These are phyloP conservation scores for Ursus arctos DNA, from an alignment of 2,113 vertebrate genomes.

Conservation along the genomic window DNA sequence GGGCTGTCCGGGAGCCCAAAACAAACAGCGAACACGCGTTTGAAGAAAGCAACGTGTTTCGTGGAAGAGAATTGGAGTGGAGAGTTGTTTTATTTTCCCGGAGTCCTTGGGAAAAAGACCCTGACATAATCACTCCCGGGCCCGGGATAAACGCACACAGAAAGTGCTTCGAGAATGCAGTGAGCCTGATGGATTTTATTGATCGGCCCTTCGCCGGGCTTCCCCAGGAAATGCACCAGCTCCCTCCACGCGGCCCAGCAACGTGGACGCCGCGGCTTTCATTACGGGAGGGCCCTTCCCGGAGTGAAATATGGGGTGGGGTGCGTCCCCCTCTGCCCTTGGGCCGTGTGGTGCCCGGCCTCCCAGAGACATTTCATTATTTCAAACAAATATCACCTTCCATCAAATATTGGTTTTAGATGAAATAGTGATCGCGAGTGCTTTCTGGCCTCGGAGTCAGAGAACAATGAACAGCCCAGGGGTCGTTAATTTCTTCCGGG, in stretches of 20 bases:
- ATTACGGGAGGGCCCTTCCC: slow-evolving; percentile 56
- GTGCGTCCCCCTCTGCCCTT: slow-evolving; percentile 21
- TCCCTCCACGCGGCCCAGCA: neutral
- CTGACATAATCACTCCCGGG: neutral
- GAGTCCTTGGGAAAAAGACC: slow-evolving; percentile 60
- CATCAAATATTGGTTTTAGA: slow-evolving; percentile 59
- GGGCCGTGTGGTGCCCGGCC: neutral
- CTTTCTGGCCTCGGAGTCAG: slow-evolving; percentile 14
- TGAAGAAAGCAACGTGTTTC: slow-evolving; percentile 38
- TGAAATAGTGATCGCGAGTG: slow-evolving; percentile 30
- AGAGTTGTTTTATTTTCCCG: slow-evolving; percentile 50
- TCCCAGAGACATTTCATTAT: slow-evolving; percentile 46
- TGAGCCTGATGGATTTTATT: neutral
- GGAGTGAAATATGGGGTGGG: slow-evolving; percentile 32
- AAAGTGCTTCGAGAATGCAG: neutral
- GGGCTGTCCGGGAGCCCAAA: neutral
- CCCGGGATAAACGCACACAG: slow-evolving; percentile 11
- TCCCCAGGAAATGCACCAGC: neutral
- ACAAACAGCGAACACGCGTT: neutral
- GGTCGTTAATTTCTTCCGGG: neutral
- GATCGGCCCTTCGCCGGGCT: slow-evolving; percentile 29
- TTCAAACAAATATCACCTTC: slow-evolving; percentile 68
- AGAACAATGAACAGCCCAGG: neutral
- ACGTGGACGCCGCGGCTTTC: neutral
- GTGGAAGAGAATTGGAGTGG: neutral